A percentile compares a stretch with the other conserved stretches of the same genome.
Conservation (phyloP, 2,113 vertebrate species). For the Regulus satrapa region DNA sequence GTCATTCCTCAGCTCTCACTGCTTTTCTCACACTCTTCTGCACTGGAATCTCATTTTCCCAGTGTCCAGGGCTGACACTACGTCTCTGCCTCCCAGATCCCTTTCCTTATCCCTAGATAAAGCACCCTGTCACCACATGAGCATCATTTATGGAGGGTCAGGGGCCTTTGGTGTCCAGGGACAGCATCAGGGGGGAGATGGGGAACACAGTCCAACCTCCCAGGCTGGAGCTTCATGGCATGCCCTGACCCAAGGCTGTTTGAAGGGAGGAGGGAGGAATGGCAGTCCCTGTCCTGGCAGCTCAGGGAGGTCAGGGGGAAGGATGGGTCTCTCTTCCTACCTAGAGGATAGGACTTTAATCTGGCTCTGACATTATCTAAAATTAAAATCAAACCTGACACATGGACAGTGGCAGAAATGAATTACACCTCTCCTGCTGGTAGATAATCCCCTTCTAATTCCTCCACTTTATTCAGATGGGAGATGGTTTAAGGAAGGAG, state of each 20-base stretch:
- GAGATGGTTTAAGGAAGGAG: background rate
- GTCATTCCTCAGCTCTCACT: background rate
- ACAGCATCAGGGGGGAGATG: background rate
- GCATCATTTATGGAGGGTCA: accelerated
- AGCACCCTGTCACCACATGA: background rate
- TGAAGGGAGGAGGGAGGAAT: background rate
- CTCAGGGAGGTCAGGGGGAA: background rate
- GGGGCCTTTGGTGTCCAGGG: background rate
- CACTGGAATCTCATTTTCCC: background rate
- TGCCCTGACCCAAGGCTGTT: background rate
- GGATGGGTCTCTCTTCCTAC: background rate
- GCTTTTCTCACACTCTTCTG: background rate
- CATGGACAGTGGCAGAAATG: conserved; percentile 57
- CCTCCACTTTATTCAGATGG: conserved; percentile 36
- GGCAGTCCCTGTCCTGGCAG: background rate
- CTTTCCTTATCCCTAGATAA: background rate
- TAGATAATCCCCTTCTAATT: conserved; percentile 57
- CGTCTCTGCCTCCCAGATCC: background rate
- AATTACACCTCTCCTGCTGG: conserved; percentile 24
- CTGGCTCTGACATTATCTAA: conserved; percentile 73
- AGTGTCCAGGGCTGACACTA: background rate
- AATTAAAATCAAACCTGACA: conserved; percentile 77
- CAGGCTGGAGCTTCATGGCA: background rate
- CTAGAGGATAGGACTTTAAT: conserved; percentile 34
- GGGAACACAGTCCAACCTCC: background rate